These are phyloP conservation scores for Calliphora vicina DNA, from an alignment of 1,140 invertebrate genomes.

Conservation along the genomic window DNA sequence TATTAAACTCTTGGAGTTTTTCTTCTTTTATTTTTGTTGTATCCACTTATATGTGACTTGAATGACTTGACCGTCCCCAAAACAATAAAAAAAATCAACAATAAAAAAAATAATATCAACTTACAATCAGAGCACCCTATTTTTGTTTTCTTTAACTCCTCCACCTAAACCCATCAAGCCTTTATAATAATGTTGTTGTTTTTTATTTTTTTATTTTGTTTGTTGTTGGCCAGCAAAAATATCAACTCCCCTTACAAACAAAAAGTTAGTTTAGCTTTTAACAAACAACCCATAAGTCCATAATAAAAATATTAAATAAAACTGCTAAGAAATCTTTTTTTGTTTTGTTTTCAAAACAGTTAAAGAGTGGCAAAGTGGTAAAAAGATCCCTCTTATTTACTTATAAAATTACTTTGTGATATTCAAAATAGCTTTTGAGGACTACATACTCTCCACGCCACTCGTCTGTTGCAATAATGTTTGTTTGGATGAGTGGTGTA, in stretches of 20 bases:
- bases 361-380: slow-evolving; percentile 32
- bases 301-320: neutral
- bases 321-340: neutral
- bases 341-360: neutral
- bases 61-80: slow-evolving; percentile 29
- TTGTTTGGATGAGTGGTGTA: slow-evolving; percentile 14
- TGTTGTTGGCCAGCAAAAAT: neutral
- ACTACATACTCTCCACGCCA: neutral
- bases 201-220: neutral
- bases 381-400: slow-evolving; percentile 34
- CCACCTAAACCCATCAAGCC: neutral
- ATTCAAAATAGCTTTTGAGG: slow-evolving; percentile 25
- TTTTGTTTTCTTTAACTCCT: neutral
- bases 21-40: neutral
- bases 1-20: neutral
- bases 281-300: neutral
- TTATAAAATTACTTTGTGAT: slow-evolving; percentile 4
- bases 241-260: slow-evolving; percentile 1
- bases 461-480: neutral
- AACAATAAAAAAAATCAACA: neutral
- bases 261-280: too few species aligned
- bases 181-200: neutral
- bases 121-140: slow-evolving; percentile 26
- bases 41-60: slow-evolving; percentile 29
- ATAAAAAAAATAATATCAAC: slow-evolving; percentile 30